Evolutionary conservation across 2,888 invertebrate genomes (phyloP).

Genomic region (Drosophila antonietae): DNA sequence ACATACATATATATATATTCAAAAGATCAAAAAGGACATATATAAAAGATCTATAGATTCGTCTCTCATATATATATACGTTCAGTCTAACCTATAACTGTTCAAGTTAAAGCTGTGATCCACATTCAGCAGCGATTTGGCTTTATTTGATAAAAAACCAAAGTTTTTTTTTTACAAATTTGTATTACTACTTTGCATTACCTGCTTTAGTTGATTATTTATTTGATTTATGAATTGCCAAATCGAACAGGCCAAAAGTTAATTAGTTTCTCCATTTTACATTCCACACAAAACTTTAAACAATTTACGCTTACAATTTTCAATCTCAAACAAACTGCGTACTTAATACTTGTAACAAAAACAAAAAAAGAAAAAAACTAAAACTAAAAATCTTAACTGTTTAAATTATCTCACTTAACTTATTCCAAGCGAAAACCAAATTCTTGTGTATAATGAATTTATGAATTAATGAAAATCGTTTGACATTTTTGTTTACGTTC

Average conservation of each 20-base stretch:
- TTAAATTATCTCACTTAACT: slow-evolving; percentile 20
- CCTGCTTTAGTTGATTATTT: slow-evolving; percentile 18
- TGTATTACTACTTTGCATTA: neutral
- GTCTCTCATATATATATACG: neutral
- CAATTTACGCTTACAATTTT: slow-evolving; percentile 28
- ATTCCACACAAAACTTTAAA: slow-evolving; percentile 22
- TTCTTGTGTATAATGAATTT: slow-evolving; percentile 3
- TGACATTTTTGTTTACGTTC: slow-evolving; percentile 19
- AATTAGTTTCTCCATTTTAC: slow-evolving; percentile 13
- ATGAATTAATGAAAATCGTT: slow-evolving; percentile 11
- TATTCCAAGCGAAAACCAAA: slow-evolving; percentile 9
- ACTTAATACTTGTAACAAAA: slow-evolving; percentile 33
- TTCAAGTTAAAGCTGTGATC: slow-evolving; percentile 5
- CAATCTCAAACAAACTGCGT: slow-evolving; percentile 19
- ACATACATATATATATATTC: neutral
- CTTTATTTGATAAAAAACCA: slow-evolving; percentile 14
- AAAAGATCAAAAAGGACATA: neutral
- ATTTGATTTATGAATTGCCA: slow-evolving; percentile 18
- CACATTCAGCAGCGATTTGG: neutral
- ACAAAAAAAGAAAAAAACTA: neutral
- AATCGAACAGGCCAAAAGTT: slow-evolving; percentile 24
- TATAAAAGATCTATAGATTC: neutral
- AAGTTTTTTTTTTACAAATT: slow-evolving; percentile 22
- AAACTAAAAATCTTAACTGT: slow-evolving; percentile 11
- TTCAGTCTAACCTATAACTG: neutral